phyloP scores from a whole-genome alignment of 2,113 vertebrate genomes.

The Caranx ignobilis region DNA sequence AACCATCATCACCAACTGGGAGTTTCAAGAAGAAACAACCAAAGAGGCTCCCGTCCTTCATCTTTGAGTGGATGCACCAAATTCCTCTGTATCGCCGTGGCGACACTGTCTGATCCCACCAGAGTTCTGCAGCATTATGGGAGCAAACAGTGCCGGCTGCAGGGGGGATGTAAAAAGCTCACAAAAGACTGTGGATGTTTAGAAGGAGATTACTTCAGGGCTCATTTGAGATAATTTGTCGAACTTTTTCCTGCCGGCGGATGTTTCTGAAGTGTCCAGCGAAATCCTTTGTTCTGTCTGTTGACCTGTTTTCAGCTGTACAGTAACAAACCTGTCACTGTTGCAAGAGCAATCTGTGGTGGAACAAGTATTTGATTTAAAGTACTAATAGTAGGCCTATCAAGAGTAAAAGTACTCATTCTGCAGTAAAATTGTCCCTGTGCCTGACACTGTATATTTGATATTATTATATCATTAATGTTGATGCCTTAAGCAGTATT shows the following conservation, averaged over 20 bases:
- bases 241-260: not conserved
- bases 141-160: constrained; percentile 34
- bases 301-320: constrained; percentile 12
- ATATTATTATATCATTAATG: no score
- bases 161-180: constrained; percentile 3
- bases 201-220: not conserved
- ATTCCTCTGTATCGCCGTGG: constrained; percentile 35
- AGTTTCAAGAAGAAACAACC: constrained; percentile 25
- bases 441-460: no score
- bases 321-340: constrained; percentile 12
- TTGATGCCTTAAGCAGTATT: no score
- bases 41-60: constrained; percentile 24
- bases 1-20: not conserved
- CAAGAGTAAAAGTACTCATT: not conserved
- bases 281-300: not conserved
- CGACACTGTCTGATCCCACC: constrained; percentile 31
- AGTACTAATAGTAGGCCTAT: not conserved
- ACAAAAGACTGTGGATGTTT: constrained; percentile 23
- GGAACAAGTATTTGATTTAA: not conserved
- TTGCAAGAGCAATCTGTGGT: no score
- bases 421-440: no score
- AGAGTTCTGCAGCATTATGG: constrained; percentile 25
- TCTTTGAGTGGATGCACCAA: constrained; percentile 24
- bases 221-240: constrained; percentile 23
- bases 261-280: constrained; percentile 13